Evolutionary conservation across 2,113 vertebrate genomes (phyloP), one percentile per base, ranked within the genome.

Genomic region (Pao palembangensis): DNA sequence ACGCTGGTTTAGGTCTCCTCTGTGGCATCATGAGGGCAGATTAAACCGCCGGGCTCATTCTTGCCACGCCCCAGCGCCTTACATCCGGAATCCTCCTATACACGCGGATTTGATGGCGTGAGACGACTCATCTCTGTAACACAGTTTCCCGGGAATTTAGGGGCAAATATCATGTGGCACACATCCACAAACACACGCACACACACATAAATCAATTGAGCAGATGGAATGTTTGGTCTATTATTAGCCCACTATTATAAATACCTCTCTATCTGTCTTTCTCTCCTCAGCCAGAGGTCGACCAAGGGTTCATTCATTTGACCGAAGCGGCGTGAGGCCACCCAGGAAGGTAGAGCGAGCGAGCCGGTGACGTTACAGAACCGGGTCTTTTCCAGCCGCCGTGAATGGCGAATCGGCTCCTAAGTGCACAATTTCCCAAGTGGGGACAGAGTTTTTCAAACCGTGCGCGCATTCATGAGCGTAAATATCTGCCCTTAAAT

Each of bases 171-270:
- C 34, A 38, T 38, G 34, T 38, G 34, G 3, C 34, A 12, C 34
- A 38, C 34, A 28, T 6, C 25, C 25, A 11, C 43, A 6, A 12
- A 44, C 3, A 44, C 43, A 44, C 41, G 16, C 14, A 46, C 2
- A 6, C 44, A 3, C 44, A 46, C 6, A 44, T 16, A 15, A 75
- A 86, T 83, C 74, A 74, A 83, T 82, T 55, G 41, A 51, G 64
- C 74, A 77, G 68, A 85, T 79, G 61, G 75, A 58, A 54, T 23
- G 42, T 65, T 73, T 21, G 15, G 31, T 67, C 87, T 88, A 87
- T 85, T 81, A 83, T 78, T 85, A 91, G 76, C 59, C 8, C 11
- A 8, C 17, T 0, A 58, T 31, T 83, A 87, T 57, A 87, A 90
- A 90, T 86, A 86, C 71, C 55, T 53, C 61, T 15, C 59, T 63